phyloP scores from a whole-genome alignment of 2,888 invertebrate genomes.

The Acanthosepion lycidas region DNA sequence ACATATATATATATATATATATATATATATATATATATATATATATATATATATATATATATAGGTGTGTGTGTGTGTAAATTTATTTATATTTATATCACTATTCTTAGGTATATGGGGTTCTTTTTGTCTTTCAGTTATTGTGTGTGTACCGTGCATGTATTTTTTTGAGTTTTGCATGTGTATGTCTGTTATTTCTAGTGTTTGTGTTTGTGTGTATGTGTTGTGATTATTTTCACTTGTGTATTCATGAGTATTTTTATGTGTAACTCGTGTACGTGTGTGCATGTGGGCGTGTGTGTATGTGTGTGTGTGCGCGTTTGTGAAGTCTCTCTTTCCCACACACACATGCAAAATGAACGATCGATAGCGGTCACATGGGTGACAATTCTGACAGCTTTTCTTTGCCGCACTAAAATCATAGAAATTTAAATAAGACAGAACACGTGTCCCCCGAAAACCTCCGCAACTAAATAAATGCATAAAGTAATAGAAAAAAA shows the following conservation, averaged over 20 bases:
- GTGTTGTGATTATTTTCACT: not conserved
- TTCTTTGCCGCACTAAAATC: not conserved
- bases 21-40: no score
- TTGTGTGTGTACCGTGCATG: no score
- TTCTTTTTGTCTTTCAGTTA: no score
- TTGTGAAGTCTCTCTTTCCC: not conserved
- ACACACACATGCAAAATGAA: not conserved
- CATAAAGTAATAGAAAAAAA: not conserved
- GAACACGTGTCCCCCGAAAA: not conserved
- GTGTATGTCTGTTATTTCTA: not conserved
- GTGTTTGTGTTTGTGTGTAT: not conserved
- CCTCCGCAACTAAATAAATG: not conserved
- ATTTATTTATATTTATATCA: no score
- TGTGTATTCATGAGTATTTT: not conserved
- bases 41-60: no score
- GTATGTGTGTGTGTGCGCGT: not conserved
- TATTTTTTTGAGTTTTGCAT: not conserved
- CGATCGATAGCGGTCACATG: not conserved
- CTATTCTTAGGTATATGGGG: no score
- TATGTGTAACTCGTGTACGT: not conserved
- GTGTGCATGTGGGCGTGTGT: not conserved
- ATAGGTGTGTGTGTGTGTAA: no score
- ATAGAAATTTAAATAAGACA: slow-evolving; percentile 33
- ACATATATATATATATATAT: no score
- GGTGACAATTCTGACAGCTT: not conserved